Evolutionary conservation across 53 echinoderm and acorn worm genomes (phyloP).

Genomic region (Arbacia lixula): DNA sequence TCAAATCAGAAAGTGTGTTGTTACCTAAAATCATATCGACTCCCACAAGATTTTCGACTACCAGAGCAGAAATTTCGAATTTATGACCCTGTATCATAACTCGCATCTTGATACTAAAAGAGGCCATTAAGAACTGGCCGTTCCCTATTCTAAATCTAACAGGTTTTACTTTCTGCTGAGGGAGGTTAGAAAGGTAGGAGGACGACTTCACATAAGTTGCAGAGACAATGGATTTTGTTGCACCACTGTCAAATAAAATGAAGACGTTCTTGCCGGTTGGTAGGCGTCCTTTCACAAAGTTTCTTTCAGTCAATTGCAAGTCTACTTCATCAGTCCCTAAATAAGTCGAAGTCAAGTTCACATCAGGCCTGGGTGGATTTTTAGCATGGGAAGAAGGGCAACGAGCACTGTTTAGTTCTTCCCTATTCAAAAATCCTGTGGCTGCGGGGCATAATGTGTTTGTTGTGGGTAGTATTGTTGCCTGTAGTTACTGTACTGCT

Average conservation of each 20-base stretch:
- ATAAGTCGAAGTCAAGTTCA: conserved; percentile 8
- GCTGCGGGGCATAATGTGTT: not conserved
- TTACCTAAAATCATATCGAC: conserved; percentile 47
- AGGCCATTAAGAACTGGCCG: not conserved
- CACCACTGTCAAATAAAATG: conserved; percentile 57
- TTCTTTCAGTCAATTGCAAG: conserved; percentile 15
- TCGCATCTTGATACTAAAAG: not conserved
- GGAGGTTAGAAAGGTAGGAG: conserved; percentile 1
- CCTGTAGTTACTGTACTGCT: not conserved
- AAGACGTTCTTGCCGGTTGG: conserved; percentile 38
- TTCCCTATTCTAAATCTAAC: conserved; percentile 20
- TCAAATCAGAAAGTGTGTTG: conserved; percentile 37
- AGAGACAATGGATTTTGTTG: conserved; percentile 32
- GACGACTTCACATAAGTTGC: not conserved
- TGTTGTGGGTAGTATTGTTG: not conserved
- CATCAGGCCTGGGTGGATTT: not conserved
- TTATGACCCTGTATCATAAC: conserved; percentile 8
- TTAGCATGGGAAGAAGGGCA: not conserved
- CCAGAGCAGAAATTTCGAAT: conserved; percentile 17
- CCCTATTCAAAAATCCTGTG: not conserved
- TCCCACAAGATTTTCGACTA: conserved; percentile 4
- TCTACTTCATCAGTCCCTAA: conserved; percentile 15
- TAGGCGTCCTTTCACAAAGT: conserved; percentile 33
- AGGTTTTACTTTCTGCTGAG: not conserved
- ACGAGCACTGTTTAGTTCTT: not conserved